phyloP scores from a whole-genome alignment of 1,140 invertebrate species.

The Drosophila murphyi region DNA sequence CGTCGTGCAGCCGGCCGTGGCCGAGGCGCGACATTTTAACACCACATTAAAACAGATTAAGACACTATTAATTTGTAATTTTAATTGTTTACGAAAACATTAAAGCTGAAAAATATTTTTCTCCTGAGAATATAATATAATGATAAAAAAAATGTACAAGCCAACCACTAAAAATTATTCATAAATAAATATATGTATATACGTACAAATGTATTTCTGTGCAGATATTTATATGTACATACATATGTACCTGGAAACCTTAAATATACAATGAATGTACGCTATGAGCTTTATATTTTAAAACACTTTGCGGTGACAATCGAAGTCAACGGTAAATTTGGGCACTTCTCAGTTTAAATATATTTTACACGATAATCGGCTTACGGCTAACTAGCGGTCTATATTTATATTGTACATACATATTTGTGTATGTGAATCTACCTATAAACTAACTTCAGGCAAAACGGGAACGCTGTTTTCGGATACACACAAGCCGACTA shows the following conservation, averaged over 20 bases:
- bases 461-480: background rate
- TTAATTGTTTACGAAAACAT: constrained; percentile 58
- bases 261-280: background rate
- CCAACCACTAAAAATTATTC: constrained; percentile 27
- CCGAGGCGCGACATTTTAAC: constrained; percentile 31
- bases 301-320: constrained; percentile 8
- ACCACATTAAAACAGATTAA: constrained; percentile 55
- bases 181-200: too few species aligned
- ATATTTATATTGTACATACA: background rate
- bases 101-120: constrained; percentile 11
- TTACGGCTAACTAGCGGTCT: background rate
- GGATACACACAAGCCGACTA: background rate
- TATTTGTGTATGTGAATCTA: background rate
- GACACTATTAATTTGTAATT: constrained; percentile 38
- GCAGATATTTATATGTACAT: too few species aligned
- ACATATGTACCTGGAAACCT: too few species aligned
- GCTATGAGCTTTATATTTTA: constrained; percentile 7
- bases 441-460: background rate
- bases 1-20: constrained; percentile 18
- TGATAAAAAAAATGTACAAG: constrained; percentile 1
- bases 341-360: background rate
- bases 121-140: background rate
- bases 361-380: background rate
- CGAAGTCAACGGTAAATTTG: background rate
- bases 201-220: too few species aligned